Conservation (phyloP, 1,140 invertebrate species). For the Homalodisca vitripennis region DNA sequence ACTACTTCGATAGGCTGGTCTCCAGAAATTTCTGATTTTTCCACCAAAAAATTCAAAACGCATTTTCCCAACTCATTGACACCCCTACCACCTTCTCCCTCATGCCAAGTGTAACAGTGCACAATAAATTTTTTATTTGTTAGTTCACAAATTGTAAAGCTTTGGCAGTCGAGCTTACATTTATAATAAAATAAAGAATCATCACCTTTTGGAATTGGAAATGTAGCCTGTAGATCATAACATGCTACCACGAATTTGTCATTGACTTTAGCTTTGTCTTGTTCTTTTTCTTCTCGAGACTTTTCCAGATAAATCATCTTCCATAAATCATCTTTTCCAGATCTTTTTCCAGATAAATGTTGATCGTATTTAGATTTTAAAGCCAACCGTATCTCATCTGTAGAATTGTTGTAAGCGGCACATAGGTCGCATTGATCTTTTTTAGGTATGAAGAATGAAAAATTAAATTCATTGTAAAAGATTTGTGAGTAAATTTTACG, state of each 20-base stretch:
- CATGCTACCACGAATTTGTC: not conserved
- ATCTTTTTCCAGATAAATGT: constrained; percentile 11
- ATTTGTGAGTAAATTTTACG: constrained; percentile 1
- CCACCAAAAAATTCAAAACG: constrained; percentile 42
- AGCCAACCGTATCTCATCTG: not conserved
- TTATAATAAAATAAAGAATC: constrained; percentile 40
- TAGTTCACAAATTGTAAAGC: constrained; percentile 40
- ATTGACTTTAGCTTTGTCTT: constrained; percentile 17
- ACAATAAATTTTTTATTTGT: constrained; percentile 32
- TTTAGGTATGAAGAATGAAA: constrained; percentile 30
- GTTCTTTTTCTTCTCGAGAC: not conserved
- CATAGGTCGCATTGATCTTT: constrained; percentile 39
- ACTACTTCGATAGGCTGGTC: constrained; percentile 41
- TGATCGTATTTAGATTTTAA: not conserved
- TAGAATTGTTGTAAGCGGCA: not conserved
- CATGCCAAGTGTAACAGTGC: constrained; percentile 50
- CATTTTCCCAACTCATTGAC: constrained; percentile 49
- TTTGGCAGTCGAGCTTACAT: constrained; percentile 40
- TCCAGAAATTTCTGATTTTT: constrained; percentile 27
- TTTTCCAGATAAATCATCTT: too few relatives aligned
- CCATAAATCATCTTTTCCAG: too few relatives aligned
- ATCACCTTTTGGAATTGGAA: constrained; percentile 27
- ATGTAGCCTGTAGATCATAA: constrained; percentile 25
- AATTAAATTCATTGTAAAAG: constrained; percentile 30
- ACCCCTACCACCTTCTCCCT: constrained; percentile 47